Conservation (phyloP, 1,140 invertebrate species). For the Pseudomyrmex concolor region DNA sequence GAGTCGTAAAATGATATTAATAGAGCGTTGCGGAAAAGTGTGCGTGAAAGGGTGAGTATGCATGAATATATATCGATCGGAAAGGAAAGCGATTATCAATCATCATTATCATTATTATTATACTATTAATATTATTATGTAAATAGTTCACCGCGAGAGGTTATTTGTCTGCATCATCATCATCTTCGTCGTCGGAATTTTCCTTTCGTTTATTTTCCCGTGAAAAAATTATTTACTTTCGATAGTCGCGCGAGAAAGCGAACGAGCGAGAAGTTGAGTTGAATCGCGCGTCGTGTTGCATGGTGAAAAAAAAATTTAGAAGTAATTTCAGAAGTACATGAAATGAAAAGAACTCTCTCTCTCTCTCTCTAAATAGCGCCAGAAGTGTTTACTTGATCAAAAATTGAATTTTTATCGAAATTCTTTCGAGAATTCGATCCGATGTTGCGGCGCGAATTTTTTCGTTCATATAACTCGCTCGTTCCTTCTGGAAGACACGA, state of each 20-base stretch:
- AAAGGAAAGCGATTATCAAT: neutral
- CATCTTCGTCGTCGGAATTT: neutral
- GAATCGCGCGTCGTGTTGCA: neutral
- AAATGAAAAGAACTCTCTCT: too few relatives aligned
- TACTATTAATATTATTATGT: conserved; percentile 39
- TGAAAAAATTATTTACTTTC: neutral
- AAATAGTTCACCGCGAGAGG: conserved; percentile 31
- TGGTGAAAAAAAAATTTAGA: too few relatives aligned
- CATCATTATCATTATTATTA: too few relatives aligned
- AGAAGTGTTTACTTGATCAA: too few relatives aligned
- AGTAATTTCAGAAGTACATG: too few relatives aligned
- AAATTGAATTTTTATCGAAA: too few relatives aligned
- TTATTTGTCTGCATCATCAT: conserved; percentile 10
- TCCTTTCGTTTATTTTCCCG: neutral
- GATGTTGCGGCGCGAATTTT: too few relatives aligned
- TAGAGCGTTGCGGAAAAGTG: conserved; percentile 40
- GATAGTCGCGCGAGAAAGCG: neutral
- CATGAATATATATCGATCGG: conserved; percentile 32
- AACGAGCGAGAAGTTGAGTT: neutral
- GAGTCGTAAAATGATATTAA: conserved; percentile 21
- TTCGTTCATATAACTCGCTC: too few relatives aligned
- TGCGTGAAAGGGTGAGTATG: conserved; percentile 55
- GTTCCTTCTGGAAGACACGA: too few relatives aligned
- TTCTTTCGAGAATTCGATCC: too few relatives aligned
- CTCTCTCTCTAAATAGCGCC: too few relatives aligned